Evolutionary conservation across 2,888 invertebrate genomes (phyloP).

Genomic region (Amphimallon solstitiale): DNA sequence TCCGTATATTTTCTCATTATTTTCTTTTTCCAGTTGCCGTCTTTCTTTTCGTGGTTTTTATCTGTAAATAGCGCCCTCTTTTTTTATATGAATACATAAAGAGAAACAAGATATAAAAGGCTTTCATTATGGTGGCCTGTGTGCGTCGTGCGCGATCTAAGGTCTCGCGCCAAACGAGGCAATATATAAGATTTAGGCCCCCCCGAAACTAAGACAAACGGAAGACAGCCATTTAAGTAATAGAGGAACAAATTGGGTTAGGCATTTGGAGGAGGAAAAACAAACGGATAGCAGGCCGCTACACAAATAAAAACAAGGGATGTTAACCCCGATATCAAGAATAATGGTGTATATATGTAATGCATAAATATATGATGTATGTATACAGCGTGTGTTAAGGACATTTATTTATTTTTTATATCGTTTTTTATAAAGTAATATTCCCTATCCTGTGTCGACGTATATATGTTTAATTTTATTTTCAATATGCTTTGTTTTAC

Average conservation of each 20-base stretch:
- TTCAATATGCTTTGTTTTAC: too few species aligned
- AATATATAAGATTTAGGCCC: conserved; percentile 32
- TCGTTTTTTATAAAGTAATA: too few species aligned
- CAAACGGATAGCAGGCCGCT: conserved; percentile 19
- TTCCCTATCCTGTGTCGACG: too few species aligned
- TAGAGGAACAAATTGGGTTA: conserved; percentile 33
- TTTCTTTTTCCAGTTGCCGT: conserved; percentile 15
- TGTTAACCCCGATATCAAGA: conserved; percentile 3
- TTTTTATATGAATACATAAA: conserved; percentile 34
- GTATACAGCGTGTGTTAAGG: too few species aligned
- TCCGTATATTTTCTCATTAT: background rate
- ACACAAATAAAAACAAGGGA: conserved; percentile 13
- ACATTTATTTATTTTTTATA: too few species aligned
- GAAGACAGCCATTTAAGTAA: conserved; percentile 31
- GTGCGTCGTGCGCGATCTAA: conserved; percentile 1
- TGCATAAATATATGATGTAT: too few species aligned
- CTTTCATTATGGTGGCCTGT: conserved; percentile 26
- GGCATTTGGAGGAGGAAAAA: conserved; percentile 23
- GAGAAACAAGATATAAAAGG: conserved; percentile 28
- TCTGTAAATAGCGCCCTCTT: conserved; percentile 11
- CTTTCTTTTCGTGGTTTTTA: conserved; percentile 16
- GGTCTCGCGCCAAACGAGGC: conserved; percentile 26
- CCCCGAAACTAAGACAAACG: conserved; percentile 31
- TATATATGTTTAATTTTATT: too few species aligned
- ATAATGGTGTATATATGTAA: conserved; percentile 8